These are phyloP conservation scores for Diloba caeruleocephala DNA, from an alignment of 2,888 invertebrate genomes.

Conservation along the genomic window DNA sequence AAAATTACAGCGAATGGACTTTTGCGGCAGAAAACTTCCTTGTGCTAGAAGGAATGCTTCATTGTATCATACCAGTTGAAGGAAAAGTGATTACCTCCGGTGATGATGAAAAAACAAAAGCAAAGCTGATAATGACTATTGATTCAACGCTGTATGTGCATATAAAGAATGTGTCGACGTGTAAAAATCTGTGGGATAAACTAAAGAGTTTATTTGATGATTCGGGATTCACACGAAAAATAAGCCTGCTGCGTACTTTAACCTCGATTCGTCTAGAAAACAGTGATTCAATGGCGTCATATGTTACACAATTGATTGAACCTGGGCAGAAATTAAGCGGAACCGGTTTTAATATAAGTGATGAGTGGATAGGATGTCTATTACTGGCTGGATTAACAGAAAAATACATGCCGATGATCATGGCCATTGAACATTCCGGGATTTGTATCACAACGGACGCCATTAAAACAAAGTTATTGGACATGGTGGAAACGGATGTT, in stretches of 20 bases:
- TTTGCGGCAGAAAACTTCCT: no score
- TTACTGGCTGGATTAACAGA: background rate
- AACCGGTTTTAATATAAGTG: constrained; percentile 3
- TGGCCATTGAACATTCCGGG: background rate
- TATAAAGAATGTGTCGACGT: background rate
- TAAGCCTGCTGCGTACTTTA: background rate
- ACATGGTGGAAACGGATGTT: background rate
- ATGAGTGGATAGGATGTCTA: constrained; percentile 1
- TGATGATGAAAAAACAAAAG: no score
- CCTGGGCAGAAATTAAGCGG: constrained; percentile 1
- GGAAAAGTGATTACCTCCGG: no score
- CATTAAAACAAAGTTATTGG: background rate
- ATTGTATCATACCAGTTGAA: no score
- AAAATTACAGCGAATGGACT: no score
- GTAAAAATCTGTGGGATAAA: background rate
- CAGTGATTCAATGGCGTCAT: background rate
- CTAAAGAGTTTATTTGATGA: constrained; percentile 7
- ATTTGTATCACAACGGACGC: background rate
- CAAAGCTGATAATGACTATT: background rate
- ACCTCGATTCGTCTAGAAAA: background rate
- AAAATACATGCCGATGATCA: background rate
- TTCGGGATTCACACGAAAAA: constrained; percentile 32
- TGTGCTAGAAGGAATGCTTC: no score
- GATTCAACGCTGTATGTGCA: background rate
- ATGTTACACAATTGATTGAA: constrained; percentile 1